These are phyloP conservation scores for Fragum fragum DNA, from an alignment of 2,888 invertebrate species.

Conservation along the genomic window DNA sequence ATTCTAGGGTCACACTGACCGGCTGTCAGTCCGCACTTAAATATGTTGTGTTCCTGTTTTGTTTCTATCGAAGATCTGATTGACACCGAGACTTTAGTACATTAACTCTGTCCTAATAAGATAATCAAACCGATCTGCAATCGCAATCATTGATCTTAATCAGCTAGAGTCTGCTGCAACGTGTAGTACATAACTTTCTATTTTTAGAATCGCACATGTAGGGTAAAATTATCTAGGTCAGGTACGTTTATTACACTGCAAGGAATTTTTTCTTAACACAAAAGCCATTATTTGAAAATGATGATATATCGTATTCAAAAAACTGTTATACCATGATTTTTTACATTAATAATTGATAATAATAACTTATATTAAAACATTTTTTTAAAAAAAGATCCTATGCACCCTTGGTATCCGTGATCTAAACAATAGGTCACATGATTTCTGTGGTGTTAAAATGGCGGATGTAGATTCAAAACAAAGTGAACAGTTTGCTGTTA, in stretches of 20 bases:
- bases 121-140: not conserved
- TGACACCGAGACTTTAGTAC: no score
- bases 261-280: no score
- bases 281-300: no score
- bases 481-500: conserved; percentile 46
- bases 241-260: not conserved
- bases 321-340: no score
- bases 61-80: no score
- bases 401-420: not conserved
- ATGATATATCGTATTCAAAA: no score
- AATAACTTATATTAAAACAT: no score
- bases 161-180: conserved; percentile 3
- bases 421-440: conserved; percentile 31
- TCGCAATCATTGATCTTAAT: not conserved
- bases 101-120: no score
- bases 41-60: no score
- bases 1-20: not conserved
- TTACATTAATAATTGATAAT: no score
- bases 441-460: conserved; percentile 67
- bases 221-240: conserved; percentile 12
- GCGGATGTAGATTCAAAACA: conserved; percentile 72
- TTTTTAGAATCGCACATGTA: conserved; percentile 8
- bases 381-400: no score
- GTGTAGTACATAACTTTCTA: not conserved
- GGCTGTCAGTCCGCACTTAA: not conserved